Conservation (phyloP, 2,888 invertebrate genomes). For the Sesia bembeciformis region DNA sequence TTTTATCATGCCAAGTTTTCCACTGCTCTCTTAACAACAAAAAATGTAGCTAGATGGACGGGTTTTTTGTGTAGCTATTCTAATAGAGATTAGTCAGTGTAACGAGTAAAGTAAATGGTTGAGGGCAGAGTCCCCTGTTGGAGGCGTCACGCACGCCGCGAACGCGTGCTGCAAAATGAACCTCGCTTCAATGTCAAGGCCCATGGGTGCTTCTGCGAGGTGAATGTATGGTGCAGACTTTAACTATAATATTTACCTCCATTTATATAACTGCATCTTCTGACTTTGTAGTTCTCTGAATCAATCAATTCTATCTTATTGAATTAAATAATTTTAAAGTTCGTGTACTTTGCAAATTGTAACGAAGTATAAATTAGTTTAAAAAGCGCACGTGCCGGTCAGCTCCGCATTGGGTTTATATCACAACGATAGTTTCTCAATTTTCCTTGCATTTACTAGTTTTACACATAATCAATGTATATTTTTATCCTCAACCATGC, state of each 20-base stretch:
- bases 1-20: too few relatives aligned
- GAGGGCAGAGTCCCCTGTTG: conserved; percentile 39
- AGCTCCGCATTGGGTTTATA: too few relatives aligned
- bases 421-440: background rate
- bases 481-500: conserved; percentile 10
- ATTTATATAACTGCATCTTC: too few relatives aligned
- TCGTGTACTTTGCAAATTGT: too few relatives aligned
- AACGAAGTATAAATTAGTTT: too few relatives aligned
- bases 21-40: background rate
- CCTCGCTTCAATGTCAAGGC: background rate
- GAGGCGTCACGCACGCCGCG: conserved; percentile 27
- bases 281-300: too few relatives aligned
- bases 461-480: background rate
- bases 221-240: background rate
- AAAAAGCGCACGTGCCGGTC: too few relatives aligned
- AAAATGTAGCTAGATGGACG: background rate
- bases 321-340: too few relatives aligned
- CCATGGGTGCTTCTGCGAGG: background rate
- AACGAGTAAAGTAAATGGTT: conserved; percentile 4
- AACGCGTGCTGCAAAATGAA: conserved; percentile 27
- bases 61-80: background rate
- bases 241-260: too few relatives aligned
- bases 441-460: background rate
- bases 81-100: conserved; percentile 16
- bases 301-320: too few relatives aligned